Percentiles rank a stretch among this genome's conserved stretches.
These are phyloP conservation scores for Triplophysa tibetana DNA, from an alignment of 2,113 vertebrate genomes.

Conservation along the genomic window DNA sequence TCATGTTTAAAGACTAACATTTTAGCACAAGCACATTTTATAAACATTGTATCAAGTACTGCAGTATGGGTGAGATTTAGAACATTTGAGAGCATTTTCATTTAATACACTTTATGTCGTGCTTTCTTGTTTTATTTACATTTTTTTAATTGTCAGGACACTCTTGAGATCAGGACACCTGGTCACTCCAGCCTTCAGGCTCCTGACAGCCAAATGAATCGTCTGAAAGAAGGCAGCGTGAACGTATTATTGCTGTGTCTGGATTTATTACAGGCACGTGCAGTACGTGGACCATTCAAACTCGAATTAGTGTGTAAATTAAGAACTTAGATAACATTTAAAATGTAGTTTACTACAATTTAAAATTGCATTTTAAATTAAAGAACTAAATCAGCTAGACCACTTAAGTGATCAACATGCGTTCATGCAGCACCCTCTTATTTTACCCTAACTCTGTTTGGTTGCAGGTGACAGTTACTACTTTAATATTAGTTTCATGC, in stretches of 20 bases:
- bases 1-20: too few relatives aligned
- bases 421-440: neutral
- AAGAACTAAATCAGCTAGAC: too few relatives aligned
- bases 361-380: too few relatives aligned
- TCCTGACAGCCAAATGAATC: conserved; percentile 25
- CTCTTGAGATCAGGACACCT: conserved; percentile 14
- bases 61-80: too few relatives aligned
- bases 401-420: too few relatives aligned
- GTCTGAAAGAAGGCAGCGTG: conserved; percentile 15
- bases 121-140: neutral
- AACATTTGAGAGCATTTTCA: too few relatives aligned
- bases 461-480: too few relatives aligned
- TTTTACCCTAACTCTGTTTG: too few relatives aligned
- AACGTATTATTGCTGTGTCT: neutral
- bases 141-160: neutral
- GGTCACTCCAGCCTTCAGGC: neutral
- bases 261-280: neutral
- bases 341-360: neutral
- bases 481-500: too few relatives aligned
- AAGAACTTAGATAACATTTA: neutral
- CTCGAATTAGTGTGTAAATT: neutral
- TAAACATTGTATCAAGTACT: too few relatives aligned
- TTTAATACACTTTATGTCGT: too few relatives aligned
- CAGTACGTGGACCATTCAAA: neutral
- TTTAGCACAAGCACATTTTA: too few relatives aligned